A percentile compares a stretch with the other conserved stretches of the same genome.
These are phyloP conservation scores for Pteropus alecto DNA, from an alignment of 2,113 vertebrate species.

Conservation along the genomic window DNA sequence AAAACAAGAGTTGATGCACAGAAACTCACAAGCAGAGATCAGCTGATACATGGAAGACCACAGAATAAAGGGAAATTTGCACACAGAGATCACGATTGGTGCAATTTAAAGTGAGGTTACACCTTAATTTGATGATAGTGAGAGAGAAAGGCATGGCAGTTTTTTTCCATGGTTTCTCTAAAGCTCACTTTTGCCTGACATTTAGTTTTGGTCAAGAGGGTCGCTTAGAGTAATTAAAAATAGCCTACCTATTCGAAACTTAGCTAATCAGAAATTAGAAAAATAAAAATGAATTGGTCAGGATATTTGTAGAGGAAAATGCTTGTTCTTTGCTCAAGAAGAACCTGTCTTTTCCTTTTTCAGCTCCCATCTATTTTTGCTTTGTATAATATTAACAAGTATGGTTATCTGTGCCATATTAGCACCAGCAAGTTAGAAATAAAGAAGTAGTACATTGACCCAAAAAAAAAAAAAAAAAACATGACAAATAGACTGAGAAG, in stretches of 20 bases:
- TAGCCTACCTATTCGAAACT: background rate
- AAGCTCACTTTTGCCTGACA: background rate
- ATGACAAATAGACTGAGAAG: background rate
- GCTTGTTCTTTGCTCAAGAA: background rate
- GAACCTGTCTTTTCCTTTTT: background rate
- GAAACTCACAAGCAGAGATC: background rate
- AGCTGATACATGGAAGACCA: background rate
- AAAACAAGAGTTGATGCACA: background rate
- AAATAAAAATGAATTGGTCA: background rate
- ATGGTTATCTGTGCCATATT: background rate
- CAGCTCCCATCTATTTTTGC: background rate
- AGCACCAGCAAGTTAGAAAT: background rate
- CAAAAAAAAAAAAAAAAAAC: background rate
- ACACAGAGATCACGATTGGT: background rate
- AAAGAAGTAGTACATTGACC: background rate
- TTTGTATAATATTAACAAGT: background rate
- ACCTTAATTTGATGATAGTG: background rate
- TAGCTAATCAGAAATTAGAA: background rate
- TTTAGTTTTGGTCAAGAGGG: background rate
- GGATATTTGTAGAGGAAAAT: background rate
- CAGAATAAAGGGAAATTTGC: background rate
- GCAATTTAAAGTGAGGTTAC: background rate
- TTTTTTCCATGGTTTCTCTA: background rate
- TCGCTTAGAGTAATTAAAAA: background rate
- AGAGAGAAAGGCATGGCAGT: background rate